Evolutionary conservation across 2,797 vertebrate genomes (phyloP), one percentile per base, ranked within the genome.

Genomic region (Dipus sagitta): DNA sequence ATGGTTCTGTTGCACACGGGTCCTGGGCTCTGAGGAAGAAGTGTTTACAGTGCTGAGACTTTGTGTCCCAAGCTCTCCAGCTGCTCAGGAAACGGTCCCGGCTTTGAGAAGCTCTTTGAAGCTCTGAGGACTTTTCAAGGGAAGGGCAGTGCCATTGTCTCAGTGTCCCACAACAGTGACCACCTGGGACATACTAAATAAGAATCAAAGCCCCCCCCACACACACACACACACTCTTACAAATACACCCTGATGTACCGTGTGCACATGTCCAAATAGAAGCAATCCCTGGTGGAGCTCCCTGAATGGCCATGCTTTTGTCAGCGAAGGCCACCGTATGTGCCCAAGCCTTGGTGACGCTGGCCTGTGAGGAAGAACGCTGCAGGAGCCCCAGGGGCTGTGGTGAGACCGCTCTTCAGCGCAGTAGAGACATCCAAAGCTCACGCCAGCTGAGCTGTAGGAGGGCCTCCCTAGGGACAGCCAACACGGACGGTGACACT

Each of bases 301-400:
- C n/a, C n/a, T n/a, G n/a, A n/a, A n/a, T n/a, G n/a, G n/a, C n/a
- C n/a, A 6, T 3, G 9, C 26, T 42, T 54, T 42, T 2, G 24
- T 21, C 1, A 8, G n/a, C 42, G 17, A 2, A 2, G 32, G 62
- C 17, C 23, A 2, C 52, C 24, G 21, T 0, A n/a, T 17, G 21
- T 9, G 21, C 28, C 52, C 3, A 0, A 14, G 20, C 26, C 28
- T 34, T 17, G 15, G 9, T 30, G 68, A 34, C 67, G 58, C 77
- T 6, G 24, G 38, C 64, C 14, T 14, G 38, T 17, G 1, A 18
- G 34, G 26, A 6, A 52, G 26, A n/a, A 67, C 28, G 34, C 21
- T 58, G 28, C n/a, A 76, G 67, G 4, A 11, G 26, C 38, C 38
- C 38, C 38, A 10, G 24, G 62, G 32, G 7, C 0, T 10, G 9